Conservation (phyloP, 64 coral and sea anemone species). For the Dendronephthya gigantea region DNA sequence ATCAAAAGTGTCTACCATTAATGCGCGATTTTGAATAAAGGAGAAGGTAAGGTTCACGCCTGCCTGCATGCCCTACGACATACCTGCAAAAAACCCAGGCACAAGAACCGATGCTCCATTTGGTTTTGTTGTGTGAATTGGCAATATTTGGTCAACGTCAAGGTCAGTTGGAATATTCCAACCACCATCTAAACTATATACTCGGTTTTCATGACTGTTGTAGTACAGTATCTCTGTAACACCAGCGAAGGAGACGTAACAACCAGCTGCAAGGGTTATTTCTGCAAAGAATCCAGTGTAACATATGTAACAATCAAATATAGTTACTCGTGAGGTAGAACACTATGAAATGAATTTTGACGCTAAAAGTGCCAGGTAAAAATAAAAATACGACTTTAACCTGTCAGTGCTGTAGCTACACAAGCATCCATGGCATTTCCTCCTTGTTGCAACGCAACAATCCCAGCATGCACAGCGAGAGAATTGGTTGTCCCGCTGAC, state of each 20-base stretch:
- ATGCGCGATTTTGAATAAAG: too few species aligned
- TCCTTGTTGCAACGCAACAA: conserved; percentile 45
- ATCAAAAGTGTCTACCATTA: too few species aligned
- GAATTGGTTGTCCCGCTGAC: conserved; percentile 40
- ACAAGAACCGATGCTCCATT: conserved; percentile 72
- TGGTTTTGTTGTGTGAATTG: conserved; percentile 35
- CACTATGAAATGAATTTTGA: not conserved
- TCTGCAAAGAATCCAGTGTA: conserved; percentile 22
- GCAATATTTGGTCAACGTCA: conserved; percentile 44
- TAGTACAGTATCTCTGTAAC: conserved; percentile 77
- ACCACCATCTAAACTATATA: conserved; percentile 57
- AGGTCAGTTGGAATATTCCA: conserved; percentile 56
- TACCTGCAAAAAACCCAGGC: conserved; percentile 64
- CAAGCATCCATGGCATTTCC: conserved; percentile 57
- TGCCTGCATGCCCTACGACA: too few species aligned
- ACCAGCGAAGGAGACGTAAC: conserved; percentile 68
- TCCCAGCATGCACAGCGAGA: conserved; percentile 45
- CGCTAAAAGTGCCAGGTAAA: too few species aligned
- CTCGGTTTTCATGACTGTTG: conserved; percentile 37
- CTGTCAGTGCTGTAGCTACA: conserved; percentile 40
- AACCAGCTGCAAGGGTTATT: conserved; percentile 54
- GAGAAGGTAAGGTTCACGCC: too few species aligned
- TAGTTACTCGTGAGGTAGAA: too few species aligned
- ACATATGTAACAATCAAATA: not conserved
- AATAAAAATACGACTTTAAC: not conserved